These are phyloP conservation scores for Erebia palarica DNA, from an alignment of 2,888 invertebrate genomes.

Conservation along the genomic window DNA sequence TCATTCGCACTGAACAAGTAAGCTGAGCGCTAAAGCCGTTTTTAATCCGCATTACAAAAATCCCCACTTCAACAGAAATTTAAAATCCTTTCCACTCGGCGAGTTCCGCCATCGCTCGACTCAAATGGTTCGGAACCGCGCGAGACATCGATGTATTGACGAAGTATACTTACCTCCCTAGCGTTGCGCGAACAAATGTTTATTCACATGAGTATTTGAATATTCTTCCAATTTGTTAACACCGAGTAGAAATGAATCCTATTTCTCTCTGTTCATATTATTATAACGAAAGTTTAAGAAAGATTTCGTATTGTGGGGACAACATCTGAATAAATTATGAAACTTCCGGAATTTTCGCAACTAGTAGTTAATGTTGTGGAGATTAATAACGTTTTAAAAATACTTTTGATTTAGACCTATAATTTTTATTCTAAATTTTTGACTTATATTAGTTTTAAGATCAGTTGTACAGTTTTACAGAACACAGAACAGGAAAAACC, in stretches of 20 bases:
- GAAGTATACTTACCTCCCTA: constrained; percentile 23
- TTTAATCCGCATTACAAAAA: constrained; percentile 33
- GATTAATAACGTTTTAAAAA: too few species aligned
- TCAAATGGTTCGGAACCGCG: constrained; percentile 47
- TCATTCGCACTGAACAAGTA: background rate
- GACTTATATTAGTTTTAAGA: too few species aligned
- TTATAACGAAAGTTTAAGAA: background rate
- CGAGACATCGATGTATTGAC: constrained; percentile 42
- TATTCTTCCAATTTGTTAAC: constrained; percentile 27
- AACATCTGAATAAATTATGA: background rate
- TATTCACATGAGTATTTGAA: constrained; percentile 28
- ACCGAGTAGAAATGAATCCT: background rate
- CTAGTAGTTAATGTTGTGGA: too few species aligned
- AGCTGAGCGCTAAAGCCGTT: constrained; percentile 15
- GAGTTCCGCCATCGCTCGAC: constrained; percentile 46
- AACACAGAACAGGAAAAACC: too few species aligned
- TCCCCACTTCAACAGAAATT: constrained; percentile 30
- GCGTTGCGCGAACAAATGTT: constrained; percentile 28
- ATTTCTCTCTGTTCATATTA: background rate
- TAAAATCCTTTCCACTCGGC: constrained; percentile 44
- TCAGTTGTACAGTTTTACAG: too few species aligned
- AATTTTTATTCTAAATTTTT: too few species aligned
- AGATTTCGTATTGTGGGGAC: background rate
- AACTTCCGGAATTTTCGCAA: too few species aligned
- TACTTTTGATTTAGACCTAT: too few species aligned